Evolutionary conservation across 2,113 vertebrate species (phyloP).

Genomic region (Prinia subflava): DNA sequence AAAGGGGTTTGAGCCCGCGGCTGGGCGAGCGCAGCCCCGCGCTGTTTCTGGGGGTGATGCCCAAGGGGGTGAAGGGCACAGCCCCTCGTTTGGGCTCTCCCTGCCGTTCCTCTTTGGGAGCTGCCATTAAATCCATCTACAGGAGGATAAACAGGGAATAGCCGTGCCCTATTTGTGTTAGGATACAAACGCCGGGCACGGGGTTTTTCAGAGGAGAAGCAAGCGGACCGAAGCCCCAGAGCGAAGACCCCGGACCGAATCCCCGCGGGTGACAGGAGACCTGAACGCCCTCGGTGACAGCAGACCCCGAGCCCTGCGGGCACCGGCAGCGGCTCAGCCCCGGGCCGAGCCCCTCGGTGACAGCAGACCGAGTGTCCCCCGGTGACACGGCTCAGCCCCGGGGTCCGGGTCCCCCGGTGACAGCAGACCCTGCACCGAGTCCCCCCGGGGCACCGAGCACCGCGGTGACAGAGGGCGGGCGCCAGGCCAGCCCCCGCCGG

Average conservation of each 20-base stretch:
- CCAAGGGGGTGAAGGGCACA: background rate
- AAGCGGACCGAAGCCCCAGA: background rate
- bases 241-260: background rate
- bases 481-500: background rate
- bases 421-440: background rate
- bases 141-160: rapidly evolving
- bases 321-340: background rate
- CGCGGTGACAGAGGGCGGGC: background rate
- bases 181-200: rapidly evolving
- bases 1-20: background rate
- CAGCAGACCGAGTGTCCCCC: background rate
- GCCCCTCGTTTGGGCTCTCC: background rate
- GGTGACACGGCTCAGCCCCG: background rate
- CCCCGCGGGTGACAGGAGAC: background rate
- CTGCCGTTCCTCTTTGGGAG: background rate
- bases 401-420: background rate
- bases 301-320: background rate
- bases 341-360: background rate
- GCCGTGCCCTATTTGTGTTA: rapidly evolving
- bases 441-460: background rate
- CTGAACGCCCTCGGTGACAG: background rate
- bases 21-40: background rate
- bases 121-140: rapidly evolving
- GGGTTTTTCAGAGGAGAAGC: background rate
- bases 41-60: rapidly evolving